Evolutionary conservation across 2,113 vertebrate species (phyloP).

Genomic region (Alces alces): DNA sequence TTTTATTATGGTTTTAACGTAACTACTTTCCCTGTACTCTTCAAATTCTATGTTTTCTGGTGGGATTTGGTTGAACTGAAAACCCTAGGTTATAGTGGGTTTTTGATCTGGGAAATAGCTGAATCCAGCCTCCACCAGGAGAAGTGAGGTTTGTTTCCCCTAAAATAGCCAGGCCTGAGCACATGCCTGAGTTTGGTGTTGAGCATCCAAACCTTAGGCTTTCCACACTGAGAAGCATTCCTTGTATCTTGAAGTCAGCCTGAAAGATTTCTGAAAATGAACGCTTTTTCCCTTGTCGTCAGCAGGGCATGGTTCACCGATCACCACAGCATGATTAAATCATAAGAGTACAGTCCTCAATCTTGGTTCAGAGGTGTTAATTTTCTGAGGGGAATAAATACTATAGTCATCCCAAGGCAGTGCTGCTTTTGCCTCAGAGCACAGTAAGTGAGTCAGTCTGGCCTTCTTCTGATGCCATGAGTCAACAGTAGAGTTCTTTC

Average conservation of each 20-base stretch:
- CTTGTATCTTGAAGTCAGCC: neutral
- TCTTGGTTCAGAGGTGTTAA: slow-evolving; percentile 17
- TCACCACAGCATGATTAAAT: neutral
- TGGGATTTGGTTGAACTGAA: slow-evolving; percentile 1
- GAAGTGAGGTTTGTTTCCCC: neutral
- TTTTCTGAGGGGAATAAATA: neutral
- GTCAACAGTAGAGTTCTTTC: neutral
- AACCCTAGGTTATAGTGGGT: neutral
- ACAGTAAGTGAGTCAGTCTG: neutral
- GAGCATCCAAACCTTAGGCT: neutral
- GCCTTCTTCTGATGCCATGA: neutral
- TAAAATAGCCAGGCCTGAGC: neutral
- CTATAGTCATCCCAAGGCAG: neutral
- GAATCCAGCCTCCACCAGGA: neutral
- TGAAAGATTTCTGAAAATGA: neutral
- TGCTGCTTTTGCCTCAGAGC: neutral
- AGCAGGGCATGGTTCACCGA: neutral
- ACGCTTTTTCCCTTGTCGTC: neutral
- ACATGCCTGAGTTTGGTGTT: neutral
- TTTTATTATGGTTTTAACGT: neutral
- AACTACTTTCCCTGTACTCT: neutral
- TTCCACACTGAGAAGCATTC: neutral
- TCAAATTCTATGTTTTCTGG: slow-evolving; percentile 23
- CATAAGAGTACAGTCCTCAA: neutral
- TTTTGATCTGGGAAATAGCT: neutral